Base-by-base conservation (phyloP, 2,113 vertebrate genomes). In the Grantiella picta region DNA sequence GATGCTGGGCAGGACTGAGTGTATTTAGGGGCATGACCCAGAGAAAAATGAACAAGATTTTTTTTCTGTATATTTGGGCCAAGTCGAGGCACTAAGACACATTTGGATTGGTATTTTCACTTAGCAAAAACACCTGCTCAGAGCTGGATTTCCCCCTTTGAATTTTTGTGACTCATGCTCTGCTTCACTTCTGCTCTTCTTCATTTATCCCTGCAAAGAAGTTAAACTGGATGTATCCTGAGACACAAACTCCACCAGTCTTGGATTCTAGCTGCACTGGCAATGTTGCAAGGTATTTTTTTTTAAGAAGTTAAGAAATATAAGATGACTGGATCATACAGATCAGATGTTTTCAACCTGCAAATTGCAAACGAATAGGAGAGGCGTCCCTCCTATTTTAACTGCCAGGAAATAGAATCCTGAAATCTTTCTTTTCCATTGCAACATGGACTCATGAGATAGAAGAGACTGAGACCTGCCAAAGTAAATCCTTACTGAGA, bases 381-480 rank as follows among this genome's bases (percentile, higher is more conserved):
- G 85, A 82, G 79, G 75, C 82, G 70, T 80, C 54, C 38, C 78
- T 94, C 47, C 45, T 82, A 1, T 61, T 87, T 47, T 52, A 88
- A 82, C 71, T 90, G 95, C 94, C 95, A 96, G 91, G 80, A 94
- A 94, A 95, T 86, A 70, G 50, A 60, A 27, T 49, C 82, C 56
- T 61, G 60, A 82, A 94, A 78, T 64, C 72, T 86, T 90, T 87
- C 54, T 91, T 95, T 94, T 95, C 93, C 90, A 88, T 82, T 96
- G 94, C 85, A 90, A 73, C 88, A 68, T 2, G 31, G 82, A 21
- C 80, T 69, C 44, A 18, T 57, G 79, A 87, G 87, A 95, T 82
- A 91, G 85, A 78, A 90, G 86, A 92, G 64, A 47, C 70, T 35
- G 61, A 94, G 66, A 77, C 22, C 47, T 90, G 93, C 88, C 93